Percentiles rank a stretch among this genome's conserved stretches.
Evolutionary conservation across 2,113 vertebrate genomes (phyloP).

Genomic region (Clupea harengus): DNA sequence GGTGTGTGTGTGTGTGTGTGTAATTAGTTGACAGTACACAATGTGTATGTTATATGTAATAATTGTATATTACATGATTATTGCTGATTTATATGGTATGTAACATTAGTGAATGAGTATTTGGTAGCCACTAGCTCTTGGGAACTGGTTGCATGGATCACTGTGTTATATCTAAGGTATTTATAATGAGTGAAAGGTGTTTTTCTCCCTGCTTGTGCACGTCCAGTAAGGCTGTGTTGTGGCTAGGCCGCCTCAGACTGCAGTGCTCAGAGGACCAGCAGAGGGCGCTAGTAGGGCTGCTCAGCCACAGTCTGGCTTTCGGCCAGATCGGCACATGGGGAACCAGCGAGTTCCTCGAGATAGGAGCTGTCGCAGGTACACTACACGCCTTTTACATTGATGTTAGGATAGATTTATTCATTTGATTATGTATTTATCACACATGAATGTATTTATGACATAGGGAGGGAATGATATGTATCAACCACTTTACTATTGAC

Average conservation of each 20-base stretch:
- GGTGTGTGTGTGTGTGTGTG: constrained; percentile 57
- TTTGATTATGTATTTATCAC: too few species aligned
- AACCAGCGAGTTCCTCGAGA: constrained; percentile 74
- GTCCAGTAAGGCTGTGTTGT: constrained; percentile 71
- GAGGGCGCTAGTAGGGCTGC: constrained; percentile 57
- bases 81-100: neutral
- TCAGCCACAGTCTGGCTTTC: constrained; percentile 65
- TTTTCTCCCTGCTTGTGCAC: constrained; percentile 35
- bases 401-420: too few species aligned
- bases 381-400: neutral
- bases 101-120: neutral
- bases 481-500: too few species aligned
- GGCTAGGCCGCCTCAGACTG: constrained; percentile 67
- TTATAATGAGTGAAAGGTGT: too few species aligned
- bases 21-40: too few species aligned
- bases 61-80: neutral
- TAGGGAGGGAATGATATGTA: too few species aligned
- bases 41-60: neutral
- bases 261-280: constrained; percentile 74
- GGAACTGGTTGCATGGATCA: too few species aligned
- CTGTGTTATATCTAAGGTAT: too few species aligned
- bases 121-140: neutral
- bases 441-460: too few species aligned
- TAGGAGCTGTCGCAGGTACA: constrained; percentile 73
- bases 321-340: constrained; percentile 72